phyloP scores from a whole-genome alignment of 1,140 invertebrate genomes.

The Coenobita brevimanus region DNA sequence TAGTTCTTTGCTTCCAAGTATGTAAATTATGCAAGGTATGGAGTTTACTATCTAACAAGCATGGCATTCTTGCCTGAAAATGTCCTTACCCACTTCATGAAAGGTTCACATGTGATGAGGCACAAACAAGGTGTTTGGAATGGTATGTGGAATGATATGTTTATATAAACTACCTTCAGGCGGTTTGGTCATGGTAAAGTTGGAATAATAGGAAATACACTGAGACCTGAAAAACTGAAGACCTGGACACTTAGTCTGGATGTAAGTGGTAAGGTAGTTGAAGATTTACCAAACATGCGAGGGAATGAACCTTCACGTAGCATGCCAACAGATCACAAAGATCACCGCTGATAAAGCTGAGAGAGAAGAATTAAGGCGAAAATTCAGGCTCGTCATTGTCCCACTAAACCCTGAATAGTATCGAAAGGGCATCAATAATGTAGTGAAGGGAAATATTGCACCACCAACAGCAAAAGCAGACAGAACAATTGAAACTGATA shows the following conservation, averaged over 20 bases:
- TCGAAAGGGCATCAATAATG: neutral
- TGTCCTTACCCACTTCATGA: conserved; percentile 27
- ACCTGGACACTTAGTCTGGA: conserved; percentile 9
- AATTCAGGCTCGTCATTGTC: neutral
- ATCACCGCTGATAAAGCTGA: conserved; percentile 25
- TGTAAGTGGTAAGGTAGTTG: conserved; percentile 4
- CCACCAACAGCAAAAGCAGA: neutral
- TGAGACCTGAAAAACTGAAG: conserved; percentile 7
- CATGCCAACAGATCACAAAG: conserved; percentile 18
- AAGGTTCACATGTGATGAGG: conserved; percentile 27
- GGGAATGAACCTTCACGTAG: conserved; percentile 7
- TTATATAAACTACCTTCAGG: neutral
- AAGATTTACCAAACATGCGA: conserved; percentile 11
- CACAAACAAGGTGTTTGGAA: conserved; percentile 36
- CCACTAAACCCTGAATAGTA: neutral
- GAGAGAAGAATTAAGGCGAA: conserved; percentile 1
- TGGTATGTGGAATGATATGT: conserved; percentile 11
- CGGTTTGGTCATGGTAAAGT: neutral
- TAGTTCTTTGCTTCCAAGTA: too few relatives aligned
- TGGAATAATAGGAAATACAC: conserved; percentile 9
- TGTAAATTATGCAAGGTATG: conserved; percentile 45
- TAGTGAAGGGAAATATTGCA: neutral
- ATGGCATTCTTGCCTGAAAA: conserved; percentile 18
- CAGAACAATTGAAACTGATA: neutral
- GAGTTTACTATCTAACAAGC: conserved; percentile 28